These are phyloP conservation scores for Euzetes globulus DNA, from an alignment of 2,888 invertebrate genomes.

Conservation along the genomic window DNA sequence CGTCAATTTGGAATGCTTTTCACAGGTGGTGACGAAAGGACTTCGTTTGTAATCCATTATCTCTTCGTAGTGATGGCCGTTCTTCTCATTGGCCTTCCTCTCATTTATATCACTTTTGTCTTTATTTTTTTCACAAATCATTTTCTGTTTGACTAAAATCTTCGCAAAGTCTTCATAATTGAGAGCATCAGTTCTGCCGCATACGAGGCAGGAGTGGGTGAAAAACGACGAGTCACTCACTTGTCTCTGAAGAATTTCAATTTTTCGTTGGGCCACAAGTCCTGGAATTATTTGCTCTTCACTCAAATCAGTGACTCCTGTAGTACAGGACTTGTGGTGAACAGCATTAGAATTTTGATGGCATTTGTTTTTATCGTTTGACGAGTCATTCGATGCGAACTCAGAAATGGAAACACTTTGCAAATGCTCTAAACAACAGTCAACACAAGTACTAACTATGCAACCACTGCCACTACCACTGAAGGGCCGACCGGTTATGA, in stretches of 20 bases:
- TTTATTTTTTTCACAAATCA: constrained; percentile 19
- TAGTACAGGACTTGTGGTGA: not conserved
- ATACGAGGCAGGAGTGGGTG: not conserved
- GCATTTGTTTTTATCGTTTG: not conserved
- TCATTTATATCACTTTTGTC: not conserved
- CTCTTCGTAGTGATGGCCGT: constrained; percentile 14
- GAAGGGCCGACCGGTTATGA: constrained; percentile 25
- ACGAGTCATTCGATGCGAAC: not conserved
- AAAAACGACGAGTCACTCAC: constrained; percentile 10
- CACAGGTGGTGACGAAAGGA: not conserved
- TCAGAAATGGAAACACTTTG: not conserved
- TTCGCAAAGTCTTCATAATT: not conserved
- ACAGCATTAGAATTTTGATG: not conserved
- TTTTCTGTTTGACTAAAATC: not conserved
- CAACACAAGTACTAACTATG: constrained; percentile 4
- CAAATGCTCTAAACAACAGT: not conserved
- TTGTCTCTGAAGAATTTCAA: constrained; percentile 14
- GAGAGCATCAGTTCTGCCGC: not conserved
- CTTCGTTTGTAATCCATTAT: constrained; percentile 5
- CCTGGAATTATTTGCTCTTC: constrained; percentile 5
- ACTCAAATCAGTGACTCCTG: not conserved
- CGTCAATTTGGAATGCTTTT: not conserved
- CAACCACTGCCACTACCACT: constrained; percentile 2
- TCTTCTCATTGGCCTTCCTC: not conserved
- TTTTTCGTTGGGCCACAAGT: constrained; percentile 18